These are phyloP conservation scores for Sycophila texana DNA, from an alignment of 2,888 invertebrate species.

Conservation along the genomic window DNA sequence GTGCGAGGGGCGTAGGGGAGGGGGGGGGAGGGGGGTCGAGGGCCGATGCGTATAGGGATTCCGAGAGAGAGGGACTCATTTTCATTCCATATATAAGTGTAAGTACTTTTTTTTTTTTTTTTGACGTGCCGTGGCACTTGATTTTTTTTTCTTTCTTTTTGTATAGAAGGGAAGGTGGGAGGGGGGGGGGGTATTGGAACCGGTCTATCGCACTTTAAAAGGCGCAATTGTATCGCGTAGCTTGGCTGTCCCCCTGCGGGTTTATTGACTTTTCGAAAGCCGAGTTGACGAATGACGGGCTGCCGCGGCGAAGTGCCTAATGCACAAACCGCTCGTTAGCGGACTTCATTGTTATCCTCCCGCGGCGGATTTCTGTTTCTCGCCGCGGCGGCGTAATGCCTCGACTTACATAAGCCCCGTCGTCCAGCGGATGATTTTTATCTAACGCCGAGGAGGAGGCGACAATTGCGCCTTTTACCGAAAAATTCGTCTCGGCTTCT, in stretches of 20 bases:
- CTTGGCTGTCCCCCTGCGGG: not conserved
- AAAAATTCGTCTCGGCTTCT: not conserved
- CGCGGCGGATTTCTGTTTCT: constrained; percentile 17
- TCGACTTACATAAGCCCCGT: not conserved
- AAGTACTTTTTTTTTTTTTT: not conserved
- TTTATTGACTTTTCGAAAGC: constrained; percentile 5
- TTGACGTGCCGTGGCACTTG: not conserved
- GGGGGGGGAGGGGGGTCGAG: not conserved
- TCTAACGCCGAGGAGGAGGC: not conserved
- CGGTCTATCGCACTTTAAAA: constrained; percentile 43
- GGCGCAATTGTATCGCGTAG: not conserved
- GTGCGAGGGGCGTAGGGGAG: constrained; percentile 2
- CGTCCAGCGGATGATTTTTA: not conserved
- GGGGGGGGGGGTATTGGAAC: constrained; percentile 1
- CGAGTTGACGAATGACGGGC: not conserved
- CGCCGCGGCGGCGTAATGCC: not conserved
- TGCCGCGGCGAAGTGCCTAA: not conserved
- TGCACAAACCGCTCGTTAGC: constrained; percentile 16
- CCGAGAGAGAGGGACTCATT: constrained; percentile 27
- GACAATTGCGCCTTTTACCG: not conserved
- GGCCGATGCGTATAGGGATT: constrained; percentile 11
- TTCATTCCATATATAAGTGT: constrained; percentile 25
- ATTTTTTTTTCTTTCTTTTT: constrained; percentile 14
- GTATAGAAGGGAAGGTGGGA: not conserved
- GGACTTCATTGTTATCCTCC: constrained; percentile 21